Conservation (phyloP, 2,888 invertebrate species). For the Phaedon cochleariae region DNA sequence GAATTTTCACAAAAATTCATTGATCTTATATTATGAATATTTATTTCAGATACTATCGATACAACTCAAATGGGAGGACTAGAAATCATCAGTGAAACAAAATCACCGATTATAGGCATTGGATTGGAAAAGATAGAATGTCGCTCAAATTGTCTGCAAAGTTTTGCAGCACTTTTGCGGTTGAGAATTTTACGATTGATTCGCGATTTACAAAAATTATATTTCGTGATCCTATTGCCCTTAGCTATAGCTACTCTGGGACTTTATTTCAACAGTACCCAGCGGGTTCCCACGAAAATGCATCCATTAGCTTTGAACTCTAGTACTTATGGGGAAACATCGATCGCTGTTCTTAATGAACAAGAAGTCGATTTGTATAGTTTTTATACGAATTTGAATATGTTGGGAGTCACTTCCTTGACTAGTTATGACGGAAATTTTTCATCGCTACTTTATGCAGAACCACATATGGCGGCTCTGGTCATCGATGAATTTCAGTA, state of each 20-base stretch:
- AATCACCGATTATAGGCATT: conserved; percentile 67
- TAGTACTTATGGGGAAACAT: conserved; percentile 68
- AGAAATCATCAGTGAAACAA: conserved; percentile 62
- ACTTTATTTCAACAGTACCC: conserved; percentile 69
- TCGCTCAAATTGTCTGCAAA: conserved; percentile 70
- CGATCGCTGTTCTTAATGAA: conserved; percentile 71
- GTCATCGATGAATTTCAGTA: conserved; percentile 67
- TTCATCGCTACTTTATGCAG: conserved; percentile 68
- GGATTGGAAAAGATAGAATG: conserved; percentile 72
- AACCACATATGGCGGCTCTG: conserved; percentile 74
- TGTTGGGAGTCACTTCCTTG: conserved; percentile 57
- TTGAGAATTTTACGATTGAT: conserved; percentile 73
- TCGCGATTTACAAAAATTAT: conserved; percentile 72
- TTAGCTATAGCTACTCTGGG: conserved; percentile 74
- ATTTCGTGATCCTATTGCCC: conserved; percentile 78
- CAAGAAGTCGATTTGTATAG: conserved; percentile 57
- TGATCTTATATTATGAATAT: no score
- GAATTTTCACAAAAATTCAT: no score
- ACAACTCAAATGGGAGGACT: conserved; percentile 59
- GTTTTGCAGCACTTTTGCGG: conserved; percentile 73
- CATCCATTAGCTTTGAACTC: conserved; percentile 71
- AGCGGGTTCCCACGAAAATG: conserved; percentile 71
- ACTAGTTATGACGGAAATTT: conserved; percentile 73
- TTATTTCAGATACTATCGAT: conserved; percentile 61
- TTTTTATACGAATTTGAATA: conserved; percentile 54